Conservation (phyloP, 2,113 vertebrate genomes). For the Tilapia sparmanii region DNA sequence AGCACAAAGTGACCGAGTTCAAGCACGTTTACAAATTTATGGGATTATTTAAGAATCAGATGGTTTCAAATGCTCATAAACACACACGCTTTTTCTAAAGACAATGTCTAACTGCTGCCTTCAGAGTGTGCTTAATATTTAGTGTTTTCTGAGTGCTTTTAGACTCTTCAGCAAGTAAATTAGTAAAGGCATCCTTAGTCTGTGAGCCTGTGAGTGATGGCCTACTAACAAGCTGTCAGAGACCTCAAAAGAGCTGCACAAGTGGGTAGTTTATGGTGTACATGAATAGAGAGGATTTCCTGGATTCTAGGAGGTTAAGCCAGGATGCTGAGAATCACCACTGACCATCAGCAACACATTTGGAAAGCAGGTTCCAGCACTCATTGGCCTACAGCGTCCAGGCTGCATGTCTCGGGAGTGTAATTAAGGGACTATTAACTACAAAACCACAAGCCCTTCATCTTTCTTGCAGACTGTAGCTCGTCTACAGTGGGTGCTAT, state of each 20-base stretch:
- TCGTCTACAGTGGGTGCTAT: neutral
- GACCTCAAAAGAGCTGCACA: neutral
- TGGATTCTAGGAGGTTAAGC: neutral
- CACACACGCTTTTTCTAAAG: neutral
- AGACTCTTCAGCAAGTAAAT: neutral
- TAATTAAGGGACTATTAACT: neutral
- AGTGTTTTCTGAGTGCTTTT: neutral
- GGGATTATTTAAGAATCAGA: neutral
- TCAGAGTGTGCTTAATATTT: neutral
- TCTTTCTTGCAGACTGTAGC: neutral
- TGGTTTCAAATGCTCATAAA: neutral
- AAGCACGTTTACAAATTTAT: neutral
- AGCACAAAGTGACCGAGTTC: neutral
- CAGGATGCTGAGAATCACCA: neutral
- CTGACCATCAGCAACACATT: neutral
- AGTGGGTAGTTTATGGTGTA: neutral
- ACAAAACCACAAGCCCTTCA: neutral
- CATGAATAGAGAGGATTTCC: neutral
- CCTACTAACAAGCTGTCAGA: neutral
- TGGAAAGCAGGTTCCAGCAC: neutral
- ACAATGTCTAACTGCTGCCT: neutral
- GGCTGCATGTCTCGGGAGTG: neutral
- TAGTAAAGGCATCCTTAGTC: fast-evolving
- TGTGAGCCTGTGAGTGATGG: neutral
- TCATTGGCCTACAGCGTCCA: neutral